Evolutionary conservation across 2,797 vertebrate genomes (phyloP), one percentile per base, ranked within the genome.

Genomic region (Nannoperca obscura): DNA sequence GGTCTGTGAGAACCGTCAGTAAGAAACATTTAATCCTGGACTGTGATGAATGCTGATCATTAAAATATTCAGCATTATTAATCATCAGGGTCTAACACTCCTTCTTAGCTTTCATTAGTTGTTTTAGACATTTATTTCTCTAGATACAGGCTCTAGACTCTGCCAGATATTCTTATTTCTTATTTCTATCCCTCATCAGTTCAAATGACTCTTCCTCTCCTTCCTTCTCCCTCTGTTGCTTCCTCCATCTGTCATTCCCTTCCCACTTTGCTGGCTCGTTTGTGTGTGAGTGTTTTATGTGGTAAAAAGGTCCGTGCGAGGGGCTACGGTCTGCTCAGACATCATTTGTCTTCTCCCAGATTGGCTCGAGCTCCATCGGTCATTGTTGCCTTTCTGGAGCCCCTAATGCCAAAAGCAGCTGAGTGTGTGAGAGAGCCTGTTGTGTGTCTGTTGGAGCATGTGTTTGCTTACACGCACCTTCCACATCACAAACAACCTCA

Each of bases 1-100:
- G 83, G 62, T 85, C 61, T 63, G 53, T 74, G 82, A 85, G 86
- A 84, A 82, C 58, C 67, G 32, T 80, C 61, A 50, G 71, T 34
- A 46, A 55, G 15, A 69, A 52, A 85, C 22, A 65, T 90, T 85
- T 80, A 71, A 72, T 81, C 71, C 65, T 5, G 13, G 42, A 63
- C 36, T 40, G n/a, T 81, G 74, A 76, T 42, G 47, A 58, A 83
- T 58, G 36, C 38, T 64, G 57, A 86, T 80, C 55, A 74, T 55
- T 57, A 61, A 76, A 38, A 80, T 65, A 84, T 59, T 77, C 69
- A 68, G 22, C 59, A 32, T 60, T 64, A 73, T 82, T 74, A 74
- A 85, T 88, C 36, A 74, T 63, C 54, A 1, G 2, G 42, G 72
- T 64, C 34, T 32, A 54, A 69, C 71, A 4, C 66, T 82, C 27